Conservation (phyloP, 1,140 invertebrate genomes). For the Stenopsyche tienmushanensis region DNA sequence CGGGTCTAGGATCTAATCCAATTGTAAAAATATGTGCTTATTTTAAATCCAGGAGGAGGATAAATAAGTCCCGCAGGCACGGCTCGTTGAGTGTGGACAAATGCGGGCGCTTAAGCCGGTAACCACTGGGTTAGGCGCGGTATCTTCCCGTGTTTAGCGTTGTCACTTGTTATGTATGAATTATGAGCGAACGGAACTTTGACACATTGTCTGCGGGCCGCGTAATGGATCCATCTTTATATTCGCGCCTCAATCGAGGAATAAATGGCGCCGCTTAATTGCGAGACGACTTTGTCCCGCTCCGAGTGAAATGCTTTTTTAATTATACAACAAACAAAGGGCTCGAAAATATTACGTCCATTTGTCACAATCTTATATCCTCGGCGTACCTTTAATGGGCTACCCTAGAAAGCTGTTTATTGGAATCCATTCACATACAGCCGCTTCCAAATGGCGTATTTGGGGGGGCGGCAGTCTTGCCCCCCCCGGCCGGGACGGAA, state of each 20-base stretch:
- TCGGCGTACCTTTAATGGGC: constrained; percentile 35
- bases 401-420: constrained; percentile 40
- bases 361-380: constrained; percentile 41
- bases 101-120: constrained; percentile 4
- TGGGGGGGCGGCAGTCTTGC: neutral
- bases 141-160: constrained; percentile 16
- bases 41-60: too few relatives aligned
- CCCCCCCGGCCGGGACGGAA: constrained; percentile 13
- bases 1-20: too few relatives aligned
- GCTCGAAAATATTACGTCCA: constrained; percentile 34
- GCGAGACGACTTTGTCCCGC: neutral
- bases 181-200: constrained; percentile 24
- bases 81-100: constrained; percentile 1
- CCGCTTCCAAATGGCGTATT: constrained; percentile 30
- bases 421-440: constrained; percentile 39
- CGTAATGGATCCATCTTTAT: neutral
- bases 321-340: constrained; percentile 13
- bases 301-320: constrained; percentile 1
- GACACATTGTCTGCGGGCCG: constrained; percentile 2
- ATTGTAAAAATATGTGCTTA: too few relatives aligned
- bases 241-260: neutral
- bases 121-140: constrained; percentile 15
- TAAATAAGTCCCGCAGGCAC: too few relatives aligned
- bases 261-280: neutral
- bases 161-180: constrained; percentile 26